Base-by-base conservation (phyloP, 2,113 vertebrate species). In the Calypte anna region DNA sequence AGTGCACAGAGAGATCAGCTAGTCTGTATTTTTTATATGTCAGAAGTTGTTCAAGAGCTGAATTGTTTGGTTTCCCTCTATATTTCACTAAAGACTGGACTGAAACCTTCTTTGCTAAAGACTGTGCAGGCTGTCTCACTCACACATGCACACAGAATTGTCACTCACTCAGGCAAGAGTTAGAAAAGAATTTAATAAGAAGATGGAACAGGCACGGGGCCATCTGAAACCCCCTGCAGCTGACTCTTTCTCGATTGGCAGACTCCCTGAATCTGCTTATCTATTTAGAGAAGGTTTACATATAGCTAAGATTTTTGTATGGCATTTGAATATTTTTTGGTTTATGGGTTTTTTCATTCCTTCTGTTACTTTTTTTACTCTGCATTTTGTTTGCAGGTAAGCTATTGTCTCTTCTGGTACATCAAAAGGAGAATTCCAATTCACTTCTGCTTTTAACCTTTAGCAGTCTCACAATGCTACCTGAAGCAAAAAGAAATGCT, bases 1-100 rank as follows among this genome's bases (percentile, higher is more conserved):
- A 94, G 91, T 97, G 64, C 63, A 91, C 31, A 86, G 89, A 64
- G 59, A 81, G 31, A 87, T 96, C 36, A 85, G 62, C 51, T 64
- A 55, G n/a, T 82, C 69, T 77, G 0, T 72, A 14, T 94, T 63
- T 69, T 57, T 79, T 46, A 15, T 81, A 68, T 43, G 82, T 75
- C n/a, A 58, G 46, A 87, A 74, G 73, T 5, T 66, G 51, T 50
- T 75, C 64, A 91, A 94, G 61, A 77, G 40, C 75, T 27, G n/a
- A 62, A 82, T 40, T 61, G 23, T 63, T 84, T 62, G 19, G 8
- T 94, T 93, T 79, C 38, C 54, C 59, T 91, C 70, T 67, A 43
- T 68, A 68, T 91, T 96, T 97, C 68, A 53, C 43, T 73, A 13
- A 95, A 69, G 55, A 86, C 40, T 91, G 59, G 44, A 73, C 48